Base-by-base conservation (phyloP, 1,140 invertebrate species). In the Drosophila funebris region DNA sequence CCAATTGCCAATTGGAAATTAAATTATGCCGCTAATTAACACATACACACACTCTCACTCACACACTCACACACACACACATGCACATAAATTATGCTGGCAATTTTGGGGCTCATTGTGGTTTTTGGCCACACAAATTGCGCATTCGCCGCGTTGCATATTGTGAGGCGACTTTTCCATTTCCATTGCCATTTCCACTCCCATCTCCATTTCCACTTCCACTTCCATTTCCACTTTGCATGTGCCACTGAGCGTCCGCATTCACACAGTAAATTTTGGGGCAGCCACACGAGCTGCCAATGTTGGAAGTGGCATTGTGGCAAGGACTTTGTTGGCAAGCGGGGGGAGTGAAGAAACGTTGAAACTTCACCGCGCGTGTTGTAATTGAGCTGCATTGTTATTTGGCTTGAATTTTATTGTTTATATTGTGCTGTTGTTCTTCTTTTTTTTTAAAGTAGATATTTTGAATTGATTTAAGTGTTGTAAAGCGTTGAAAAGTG, bases 1-100 rank as follows among this genome's bases (percentile, higher is more conserved):
- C 39, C 78, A 61, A 71, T 77, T 82, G 64, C 57, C 72, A 78
- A 82, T 87, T 76, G 46, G 44, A 88, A 87, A 87, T 87, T 76
- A 87, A 87, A 87, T 87, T 87, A 87, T 73, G 83, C 75, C 64
- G 78, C 78, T 87, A 87, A 87, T 87, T 87, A 87, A 72, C 70
- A 54, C 48, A 46, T 83, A 58, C 56, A 58, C 22, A 24, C 41
- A 68, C 29, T 48, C 41, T 56, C 29, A 57, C 41, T 56, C 43
- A 41, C 33, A 39, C n/a, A 41, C 20, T 9, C 37, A 18, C 27
- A 5, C 62, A 43, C 69, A 57, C 52, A 14, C 58, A 37, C 24
- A 37, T 58, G 29, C 39, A 48, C 41, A 78, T 87, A 83, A 87
- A 83, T 87, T 87, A 87, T 76, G 78, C 58, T 79, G 75, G 72